A percentile compares a stretch with the other conserved stretches of the same genome.
These are phyloP conservation scores for Thryonomys swinderianus DNA, from an alignment of 2,113 vertebrate genomes.

Conservation along the genomic window DNA sequence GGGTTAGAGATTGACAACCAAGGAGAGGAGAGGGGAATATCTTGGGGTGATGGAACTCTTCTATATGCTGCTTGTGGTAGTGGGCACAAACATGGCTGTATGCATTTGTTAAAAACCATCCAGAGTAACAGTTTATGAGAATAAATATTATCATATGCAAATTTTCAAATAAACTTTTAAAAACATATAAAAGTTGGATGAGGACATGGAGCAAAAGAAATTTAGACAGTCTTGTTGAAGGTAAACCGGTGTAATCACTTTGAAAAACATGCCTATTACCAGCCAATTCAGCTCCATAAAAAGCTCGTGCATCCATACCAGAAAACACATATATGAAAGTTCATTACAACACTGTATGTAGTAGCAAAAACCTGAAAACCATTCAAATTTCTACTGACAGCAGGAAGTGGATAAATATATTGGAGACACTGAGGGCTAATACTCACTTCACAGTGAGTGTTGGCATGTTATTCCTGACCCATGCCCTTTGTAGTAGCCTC, in stretches of 20 bases:
- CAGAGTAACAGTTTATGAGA: background rate
- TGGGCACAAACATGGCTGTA: background rate
- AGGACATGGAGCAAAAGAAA: conserved; percentile 11
- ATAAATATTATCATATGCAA: background rate
- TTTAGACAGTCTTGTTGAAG: background rate
- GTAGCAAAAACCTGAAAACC: background rate
- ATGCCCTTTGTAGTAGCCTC: background rate
- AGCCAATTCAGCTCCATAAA: background rate
- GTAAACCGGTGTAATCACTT: background rate
- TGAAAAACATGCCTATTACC: background rate
- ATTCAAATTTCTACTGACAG: background rate
- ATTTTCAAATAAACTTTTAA: background rate
- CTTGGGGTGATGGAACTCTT: background rate
- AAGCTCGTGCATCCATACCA: background rate
- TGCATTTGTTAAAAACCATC: background rate
- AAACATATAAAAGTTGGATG: background rate
- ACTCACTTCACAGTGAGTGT: background rate
- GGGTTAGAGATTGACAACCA: background rate
- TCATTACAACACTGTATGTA: background rate
- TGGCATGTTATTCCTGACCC: background rate
- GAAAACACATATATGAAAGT: background rate
- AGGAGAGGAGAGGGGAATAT: background rate
- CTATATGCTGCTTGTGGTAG: background rate
- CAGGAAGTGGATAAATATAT: background rate
- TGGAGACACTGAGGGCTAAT: background rate